Evolutionary conservation across 2,797 vertebrate species (phyloP).

Genomic region (Spondyliosoma cantharus): DNA sequence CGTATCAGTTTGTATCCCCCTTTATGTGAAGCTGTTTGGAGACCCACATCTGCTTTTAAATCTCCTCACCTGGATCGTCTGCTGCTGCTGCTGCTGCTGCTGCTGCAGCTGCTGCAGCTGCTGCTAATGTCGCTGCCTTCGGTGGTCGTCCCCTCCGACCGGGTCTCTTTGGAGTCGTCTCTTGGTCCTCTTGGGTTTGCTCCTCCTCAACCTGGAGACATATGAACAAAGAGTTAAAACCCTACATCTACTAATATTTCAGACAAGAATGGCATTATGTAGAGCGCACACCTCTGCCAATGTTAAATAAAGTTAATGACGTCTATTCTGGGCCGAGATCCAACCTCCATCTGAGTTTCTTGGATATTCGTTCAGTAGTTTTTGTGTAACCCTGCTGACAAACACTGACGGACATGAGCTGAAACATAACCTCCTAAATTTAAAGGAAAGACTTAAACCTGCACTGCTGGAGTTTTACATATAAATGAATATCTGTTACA

Average conservation of each 20-base stretch:
- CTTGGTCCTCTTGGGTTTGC: conserved; percentile 68
- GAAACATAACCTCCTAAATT: not conserved
- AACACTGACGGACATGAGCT: too few relatives aligned
- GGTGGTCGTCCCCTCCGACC: conserved; percentile 78
- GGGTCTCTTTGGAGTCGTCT: conserved; percentile 64
- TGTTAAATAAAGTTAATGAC: too few relatives aligned
- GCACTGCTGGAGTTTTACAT: too few relatives aligned
- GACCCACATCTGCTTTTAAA: too few relatives aligned
- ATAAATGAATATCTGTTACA: too few relatives aligned
- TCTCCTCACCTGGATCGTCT: conserved; percentile 72
- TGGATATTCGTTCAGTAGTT: too few relatives aligned
- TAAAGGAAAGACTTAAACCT: not conserved
- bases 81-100: conserved; percentile 15
- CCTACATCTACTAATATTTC: not conserved
- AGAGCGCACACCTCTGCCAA: too few relatives aligned
- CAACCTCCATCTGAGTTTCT: too few relatives aligned
- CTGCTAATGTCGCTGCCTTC: conserved; percentile 64
- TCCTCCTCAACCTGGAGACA: conserved; percentile 64
- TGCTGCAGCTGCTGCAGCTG: conserved; percentile 26
- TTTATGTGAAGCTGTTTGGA: too few relatives aligned
- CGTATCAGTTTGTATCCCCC: not conserved
- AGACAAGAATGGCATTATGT: not conserved
- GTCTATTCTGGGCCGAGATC: too few relatives aligned
- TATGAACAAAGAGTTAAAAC: not conserved
- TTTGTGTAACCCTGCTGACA: too few relatives aligned